Percentiles rank a stretch among this genome's conserved stretches.
These are phyloP conservation scores for Helarctos malayanus DNA, from an alignment of 2,797 vertebrate genomes.

Conservation along the genomic window DNA sequence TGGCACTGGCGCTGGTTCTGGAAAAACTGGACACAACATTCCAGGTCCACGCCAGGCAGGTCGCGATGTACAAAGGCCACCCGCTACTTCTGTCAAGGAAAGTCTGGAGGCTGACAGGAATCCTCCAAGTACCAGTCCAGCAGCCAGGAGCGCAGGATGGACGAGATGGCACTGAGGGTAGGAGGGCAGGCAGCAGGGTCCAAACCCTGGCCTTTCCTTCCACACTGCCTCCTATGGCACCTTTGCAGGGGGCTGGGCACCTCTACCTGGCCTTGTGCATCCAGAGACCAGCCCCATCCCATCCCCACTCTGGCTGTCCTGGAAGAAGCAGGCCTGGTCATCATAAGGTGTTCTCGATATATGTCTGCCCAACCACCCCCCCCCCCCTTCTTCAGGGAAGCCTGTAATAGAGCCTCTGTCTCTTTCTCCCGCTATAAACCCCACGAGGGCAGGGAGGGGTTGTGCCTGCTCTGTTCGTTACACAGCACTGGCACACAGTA, in stretches of 20 bases:
- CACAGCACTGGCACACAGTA: background rate
- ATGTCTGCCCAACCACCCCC: background rate
- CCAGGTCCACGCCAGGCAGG: conserved; percentile 94
- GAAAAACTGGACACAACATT: conserved; percentile 93
- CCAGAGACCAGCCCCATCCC: background rate
- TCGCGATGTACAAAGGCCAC: conserved; percentile 92
- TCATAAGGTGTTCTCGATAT: background rate
- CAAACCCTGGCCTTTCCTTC: background rate
- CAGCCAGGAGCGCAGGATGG: conserved; percentile 93
- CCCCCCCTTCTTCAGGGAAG: background rate
- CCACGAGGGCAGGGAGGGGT: background rate
- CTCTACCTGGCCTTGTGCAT: background rate
- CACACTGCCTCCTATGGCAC: background rate
- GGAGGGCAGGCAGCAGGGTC: background rate
- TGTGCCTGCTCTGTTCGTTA: background rate
- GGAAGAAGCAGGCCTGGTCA: background rate
- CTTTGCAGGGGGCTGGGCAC: background rate
- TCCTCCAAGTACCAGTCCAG: conserved; percentile 95
- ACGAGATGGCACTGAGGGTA: conserved; percentile 92
- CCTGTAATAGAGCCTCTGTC: background rate
- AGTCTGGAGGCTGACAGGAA: conserved; percentile 93
- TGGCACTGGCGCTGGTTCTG: conserved; percentile 81
- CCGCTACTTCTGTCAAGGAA: conserved; percentile 93
- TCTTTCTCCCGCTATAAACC: background rate
- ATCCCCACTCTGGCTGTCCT: background rate